These are phyloP conservation scores for Hypotaenidia philippensis DNA, from an alignment of 2,797 vertebrate species.

Conservation along the genomic window DNA sequence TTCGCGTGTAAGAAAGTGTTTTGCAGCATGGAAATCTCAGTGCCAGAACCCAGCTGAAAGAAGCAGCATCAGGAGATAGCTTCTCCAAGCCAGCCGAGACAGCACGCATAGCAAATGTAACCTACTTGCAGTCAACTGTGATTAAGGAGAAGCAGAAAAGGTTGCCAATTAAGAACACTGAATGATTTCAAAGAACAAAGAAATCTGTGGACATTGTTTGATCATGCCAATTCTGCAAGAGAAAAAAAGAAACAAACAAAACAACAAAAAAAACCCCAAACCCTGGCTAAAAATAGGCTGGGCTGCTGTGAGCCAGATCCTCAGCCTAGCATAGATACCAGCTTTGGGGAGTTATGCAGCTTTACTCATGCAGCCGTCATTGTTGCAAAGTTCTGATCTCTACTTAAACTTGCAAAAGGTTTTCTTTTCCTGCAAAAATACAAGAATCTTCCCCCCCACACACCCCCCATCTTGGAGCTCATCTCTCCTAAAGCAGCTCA, in stretches of 20 bases:
- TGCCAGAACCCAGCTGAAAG: not conserved
- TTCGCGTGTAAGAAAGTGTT: not conserved
- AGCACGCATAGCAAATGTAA: not conserved
- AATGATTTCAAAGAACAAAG: slow-evolving; percentile 55
- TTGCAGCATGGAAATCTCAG: not conserved
- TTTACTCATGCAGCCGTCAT: not conserved
- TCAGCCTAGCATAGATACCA: not conserved
- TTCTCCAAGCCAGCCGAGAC: not conserved
- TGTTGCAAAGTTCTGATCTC: slow-evolving; percentile 51
- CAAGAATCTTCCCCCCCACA: not conserved
- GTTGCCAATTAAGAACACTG: slow-evolving; percentile 45
- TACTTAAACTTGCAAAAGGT: slow-evolving; percentile 46
- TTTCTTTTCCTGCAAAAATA: slow-evolving; percentile 42
- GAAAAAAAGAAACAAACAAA: not conserved
- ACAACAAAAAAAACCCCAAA: not conserved
- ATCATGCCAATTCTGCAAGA: not conserved
- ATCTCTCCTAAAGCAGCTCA: slow-evolving; percentile 66
- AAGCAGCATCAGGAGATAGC: not conserved
- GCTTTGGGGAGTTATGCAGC: not conserved
- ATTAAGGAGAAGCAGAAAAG: not conserved
- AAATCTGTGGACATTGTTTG: slow-evolving; percentile 31
- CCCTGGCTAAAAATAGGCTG: slow-evolving; percentile 46
- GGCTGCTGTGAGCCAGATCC: slow-evolving; percentile 33
- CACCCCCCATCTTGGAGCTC: slow-evolving; percentile 36
- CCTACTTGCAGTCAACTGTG: not conserved